Percentiles rank a stretch among this genome's conserved stretches.
These are phyloP conservation scores for Phorcus lineatus DNA, from an alignment of 2,888 invertebrate species.

Conservation along the genomic window DNA sequence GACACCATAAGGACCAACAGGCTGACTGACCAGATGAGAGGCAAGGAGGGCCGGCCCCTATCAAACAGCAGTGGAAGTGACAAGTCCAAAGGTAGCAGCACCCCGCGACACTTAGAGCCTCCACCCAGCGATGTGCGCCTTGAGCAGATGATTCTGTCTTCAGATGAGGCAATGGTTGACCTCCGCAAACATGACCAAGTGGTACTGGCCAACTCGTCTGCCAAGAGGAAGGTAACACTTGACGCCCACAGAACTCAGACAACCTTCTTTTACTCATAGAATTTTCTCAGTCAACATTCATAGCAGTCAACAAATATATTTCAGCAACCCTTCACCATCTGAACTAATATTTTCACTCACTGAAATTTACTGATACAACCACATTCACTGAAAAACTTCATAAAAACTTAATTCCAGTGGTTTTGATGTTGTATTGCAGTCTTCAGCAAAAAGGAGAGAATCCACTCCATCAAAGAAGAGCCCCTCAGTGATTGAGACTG, in stretches of 20 bases:
- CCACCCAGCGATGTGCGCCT: slow-evolving; percentile 61
- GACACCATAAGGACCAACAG: neutral
- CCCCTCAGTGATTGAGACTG: slow-evolving; percentile 65
- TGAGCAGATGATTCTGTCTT: slow-evolving; percentile 56
- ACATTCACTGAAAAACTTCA: too few relatives aligned
- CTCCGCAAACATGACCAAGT: slow-evolving; percentile 66
- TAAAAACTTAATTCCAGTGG: too few relatives aligned
- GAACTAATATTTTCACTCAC: too few relatives aligned
- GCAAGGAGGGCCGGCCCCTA: neutral
- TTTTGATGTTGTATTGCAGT: neutral
- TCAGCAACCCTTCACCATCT: too few relatives aligned
- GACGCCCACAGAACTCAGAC: neutral
- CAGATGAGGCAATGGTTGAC: slow-evolving; percentile 71
- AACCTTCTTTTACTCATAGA: too few relatives aligned
- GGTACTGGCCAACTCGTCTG: slow-evolving; percentile 49
- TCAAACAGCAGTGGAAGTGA: slow-evolving; percentile 12
- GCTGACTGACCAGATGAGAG: neutral
- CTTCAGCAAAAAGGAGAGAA: neutral
- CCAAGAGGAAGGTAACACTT: slow-evolving; percentile 38
- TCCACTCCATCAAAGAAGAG: neutral
- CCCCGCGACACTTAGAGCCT: slow-evolving; percentile 57
- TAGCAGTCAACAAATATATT: too few relatives aligned
- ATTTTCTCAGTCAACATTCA: too few relatives aligned
- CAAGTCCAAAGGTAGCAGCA: neutral
- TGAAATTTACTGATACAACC: too few relatives aligned